Evolutionary conservation across 2,888 invertebrate genomes (phyloP), one percentile per base, ranked within the genome.

Genomic region (Parnassius orleans): DNA sequence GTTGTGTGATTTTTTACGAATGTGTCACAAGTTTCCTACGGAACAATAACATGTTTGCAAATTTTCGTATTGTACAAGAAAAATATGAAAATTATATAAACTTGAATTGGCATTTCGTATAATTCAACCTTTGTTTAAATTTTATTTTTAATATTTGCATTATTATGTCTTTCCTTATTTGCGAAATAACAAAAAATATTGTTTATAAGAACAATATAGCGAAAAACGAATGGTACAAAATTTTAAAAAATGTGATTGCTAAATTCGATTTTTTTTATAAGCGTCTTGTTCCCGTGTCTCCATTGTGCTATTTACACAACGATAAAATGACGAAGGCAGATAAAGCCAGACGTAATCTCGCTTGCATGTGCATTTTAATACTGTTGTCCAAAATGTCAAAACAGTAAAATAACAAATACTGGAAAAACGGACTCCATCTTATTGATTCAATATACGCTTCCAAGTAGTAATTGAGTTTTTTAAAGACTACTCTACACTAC

Each of bases 391-490:
- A 56, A 61, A 61, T 56, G 61, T 61, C 61, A 61, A 61, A 56
- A 52, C 61, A 56, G 56, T 56, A 51, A 48, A 61, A 61, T 61
- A 56, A 56, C 41, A 56, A 61, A 56, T 46, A 56, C 52, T 15
- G 24, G 44, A 33, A 33, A 33, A 5, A 33, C 33, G 7, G 7
- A 33, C 5, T 19, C 33, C 0, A 33, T 7, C 15, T 10, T 2
- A 53, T 12, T 19, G 55, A 61, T 61, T 55, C 43, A 33, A 33
- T 9, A 33, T 50, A 42, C n/a, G n/a, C 46, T n/a, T 12, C n/a
- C 46, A 43, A 11, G 43, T 43, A 43, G 11, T 43, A 43, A 43
- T 43, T 43, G 10, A 3, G 11, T 11, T 43, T 43, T 43, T 43
- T 43, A 43, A 7, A 33, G 5, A 7, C 33, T 33, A 7, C 33